Evolutionary conservation across 2,113 vertebrate species (phyloP).

Genomic region (Leucosticte australis): DNA sequence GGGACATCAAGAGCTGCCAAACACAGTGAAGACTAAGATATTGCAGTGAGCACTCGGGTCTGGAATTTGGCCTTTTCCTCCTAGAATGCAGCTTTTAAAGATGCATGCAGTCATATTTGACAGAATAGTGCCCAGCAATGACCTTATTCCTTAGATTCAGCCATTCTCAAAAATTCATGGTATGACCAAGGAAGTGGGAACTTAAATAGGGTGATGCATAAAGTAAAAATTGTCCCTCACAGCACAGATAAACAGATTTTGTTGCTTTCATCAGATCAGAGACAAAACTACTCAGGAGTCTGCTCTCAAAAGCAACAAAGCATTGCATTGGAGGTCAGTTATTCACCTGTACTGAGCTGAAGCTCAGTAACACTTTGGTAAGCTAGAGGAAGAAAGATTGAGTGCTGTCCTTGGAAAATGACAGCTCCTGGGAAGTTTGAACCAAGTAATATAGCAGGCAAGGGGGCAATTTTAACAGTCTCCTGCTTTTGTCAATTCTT

Average conservation of each 20-base stretch:
- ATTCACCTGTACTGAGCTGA: background rate
- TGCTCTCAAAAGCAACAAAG: background rate
- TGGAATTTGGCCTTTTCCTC: background rate
- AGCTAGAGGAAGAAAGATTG: background rate
- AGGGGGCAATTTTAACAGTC: background rate
- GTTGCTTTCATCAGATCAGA: background rate
- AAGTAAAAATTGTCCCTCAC: background rate
- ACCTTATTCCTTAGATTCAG: background rate
- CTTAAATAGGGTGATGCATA: background rate
- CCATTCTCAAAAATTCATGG: background rate
- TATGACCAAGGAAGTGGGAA: background rate
- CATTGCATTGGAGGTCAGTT: background rate
- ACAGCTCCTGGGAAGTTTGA: background rate
- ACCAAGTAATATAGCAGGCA: background rate
- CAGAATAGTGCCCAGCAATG: background rate
- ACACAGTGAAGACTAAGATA: background rate
- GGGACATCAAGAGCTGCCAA: background rate
- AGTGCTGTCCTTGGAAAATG: background rate
- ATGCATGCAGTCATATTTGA: background rate
- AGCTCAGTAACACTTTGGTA: background rate
- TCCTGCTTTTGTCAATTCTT: background rate
- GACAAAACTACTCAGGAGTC: fast-evolving
- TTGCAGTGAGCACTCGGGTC: fast-evolving
- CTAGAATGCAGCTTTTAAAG: background rate
- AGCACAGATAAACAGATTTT: background rate